Evolutionary conservation across 2,888 invertebrate species (phyloP), one percentile per base, ranked within the genome.

Genomic region (Diplolepis rosae): DNA sequence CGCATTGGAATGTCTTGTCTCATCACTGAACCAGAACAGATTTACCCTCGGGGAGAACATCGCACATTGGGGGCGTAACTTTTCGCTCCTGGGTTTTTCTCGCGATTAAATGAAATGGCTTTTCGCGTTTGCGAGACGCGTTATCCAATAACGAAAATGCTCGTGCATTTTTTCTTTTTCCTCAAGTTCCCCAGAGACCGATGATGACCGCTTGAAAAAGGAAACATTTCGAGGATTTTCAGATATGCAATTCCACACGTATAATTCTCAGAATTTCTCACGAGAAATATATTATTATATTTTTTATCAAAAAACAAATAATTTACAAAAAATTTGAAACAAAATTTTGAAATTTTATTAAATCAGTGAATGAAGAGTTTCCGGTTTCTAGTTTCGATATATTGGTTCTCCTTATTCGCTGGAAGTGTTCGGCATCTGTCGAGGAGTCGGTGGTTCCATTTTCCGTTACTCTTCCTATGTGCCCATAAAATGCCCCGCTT

Each of bases 31-130:
- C 73, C 68, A 72, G 75, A 74, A 74, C 68, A 74, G 39, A 39
- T 61, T 61, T 61, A 61, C 75, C 75, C 72, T 77, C 71, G 70
- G 73, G 70, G 71, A 71, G 73, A 73, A 69, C 69, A 73, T 75
- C 67, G 71, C 68, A 65, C 75, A 65, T 67, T 56, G 66, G 65
- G 61, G 72, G 70, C 52, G 68, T 71, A 71, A 71, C 74, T 74
- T 74, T 72, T 71, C 73, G 71, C 72, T 73, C 72, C 72, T 71
- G 73, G 70, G 66, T 68, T 73, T 70, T 75, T 73, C 65, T 66
- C 65, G 72, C 80, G 82, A 83, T 83, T 82, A 84, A 83, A 84
- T 83, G 82, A 81, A 84, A 82, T 81, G 78, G 76, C 74, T 77
- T 77, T 79, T 66, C 68, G 45, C 68, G 69, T 67, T 71, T 66